Base-by-base conservation (phyloP, 1,140 invertebrate species). In the Brachionus paranguensis region DNA sequence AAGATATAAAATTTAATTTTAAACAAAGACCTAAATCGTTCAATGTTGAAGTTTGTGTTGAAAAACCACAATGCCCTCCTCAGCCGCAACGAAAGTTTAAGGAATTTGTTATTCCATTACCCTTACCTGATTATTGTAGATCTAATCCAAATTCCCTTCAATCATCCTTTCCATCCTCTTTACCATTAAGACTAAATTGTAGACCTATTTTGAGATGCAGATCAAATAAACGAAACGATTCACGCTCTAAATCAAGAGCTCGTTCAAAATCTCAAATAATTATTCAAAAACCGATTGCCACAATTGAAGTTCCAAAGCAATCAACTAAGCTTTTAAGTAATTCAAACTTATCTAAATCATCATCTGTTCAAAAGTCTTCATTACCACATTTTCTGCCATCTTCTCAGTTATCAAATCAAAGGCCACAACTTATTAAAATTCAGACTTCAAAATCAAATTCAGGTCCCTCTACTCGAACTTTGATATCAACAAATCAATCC, bases 51-150 rank as follows among this genome's bases (percentile, higher is more conserved):
- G 72, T 76, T 8, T 41, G 14, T 20, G 68, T 72, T 7, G 45
- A 76, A 76, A 76, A 76, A 29, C 41, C 72, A 12, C n/a, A 76
- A 76, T 17, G 17, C 10, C 53, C 53, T 60, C 17, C 17, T 8
- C 12, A 20, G 27, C 72, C 43, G 20, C n/a, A 47, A 3, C 27
- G 27, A 14, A 76, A 76, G 50, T 12, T 76, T 27, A 76, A 17
- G 24, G 72, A 76, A 17, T 27, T 50, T 76, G 72, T 76, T 50
- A 76, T 76, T 37, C 72, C 72, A 4, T 50, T 76, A 27, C 72
- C 72, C 10, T 50, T 76, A n/a, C 72, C 72, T n/a, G 7, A 43
- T 11, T 76, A 76, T 76, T 76, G 72, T 12, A 50, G n/a, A n/a
- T 7, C 41, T 50, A 76, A 76, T 24, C 45, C 5, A 50, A 10